A percentile compares a stretch with the other conserved stretches of the same genome.
These are phyloP conservation scores for Polypedilum pembai DNA, from an alignment of 1,140 invertebrate genomes.

Conservation along the genomic window DNA sequence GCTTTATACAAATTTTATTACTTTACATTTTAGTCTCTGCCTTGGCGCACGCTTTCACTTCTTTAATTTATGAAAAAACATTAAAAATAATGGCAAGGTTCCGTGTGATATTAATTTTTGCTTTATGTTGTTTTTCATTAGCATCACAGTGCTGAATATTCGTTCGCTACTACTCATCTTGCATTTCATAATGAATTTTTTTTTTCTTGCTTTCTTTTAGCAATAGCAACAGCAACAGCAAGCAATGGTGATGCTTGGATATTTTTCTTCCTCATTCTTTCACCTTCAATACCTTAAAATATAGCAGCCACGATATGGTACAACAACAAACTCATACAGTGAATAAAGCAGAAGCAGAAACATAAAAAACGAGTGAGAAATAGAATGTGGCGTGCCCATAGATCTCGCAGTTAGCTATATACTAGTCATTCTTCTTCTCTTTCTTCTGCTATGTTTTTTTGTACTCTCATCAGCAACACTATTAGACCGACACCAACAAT, in stretches of 20 bases:
- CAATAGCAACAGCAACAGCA: not conserved
- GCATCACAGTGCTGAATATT: not conserved
- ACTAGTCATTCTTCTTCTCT: not conserved
- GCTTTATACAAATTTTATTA: conserved; percentile 6
- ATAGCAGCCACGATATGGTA: not conserved
- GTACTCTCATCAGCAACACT: not conserved
- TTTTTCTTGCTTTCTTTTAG: not conserved
- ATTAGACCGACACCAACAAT: not conserved
- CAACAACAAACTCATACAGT: too few species aligned
- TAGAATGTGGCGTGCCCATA: conserved; percentile 3
- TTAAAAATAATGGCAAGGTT: conserved; percentile 16
- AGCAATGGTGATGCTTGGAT: not conserved
- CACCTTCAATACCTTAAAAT: not conserved
- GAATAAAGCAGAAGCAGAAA: not conserved
- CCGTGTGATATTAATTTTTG: conserved; percentile 27
- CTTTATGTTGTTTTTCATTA: conserved; percentile 26
- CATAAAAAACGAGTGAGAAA: not conserved
- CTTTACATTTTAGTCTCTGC: not conserved
- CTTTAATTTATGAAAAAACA: conserved; percentile 28
- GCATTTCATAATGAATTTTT: conserved; percentile 23
- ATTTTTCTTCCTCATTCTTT: not conserved
- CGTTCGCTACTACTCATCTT: conserved; percentile 6
- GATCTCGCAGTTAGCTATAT: not conserved
- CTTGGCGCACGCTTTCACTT: not conserved
- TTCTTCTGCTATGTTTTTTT: not conserved